phyloP scores from a whole-genome alignment of 2,888 invertebrate genomes.

The Nomada ferruginata region DNA sequence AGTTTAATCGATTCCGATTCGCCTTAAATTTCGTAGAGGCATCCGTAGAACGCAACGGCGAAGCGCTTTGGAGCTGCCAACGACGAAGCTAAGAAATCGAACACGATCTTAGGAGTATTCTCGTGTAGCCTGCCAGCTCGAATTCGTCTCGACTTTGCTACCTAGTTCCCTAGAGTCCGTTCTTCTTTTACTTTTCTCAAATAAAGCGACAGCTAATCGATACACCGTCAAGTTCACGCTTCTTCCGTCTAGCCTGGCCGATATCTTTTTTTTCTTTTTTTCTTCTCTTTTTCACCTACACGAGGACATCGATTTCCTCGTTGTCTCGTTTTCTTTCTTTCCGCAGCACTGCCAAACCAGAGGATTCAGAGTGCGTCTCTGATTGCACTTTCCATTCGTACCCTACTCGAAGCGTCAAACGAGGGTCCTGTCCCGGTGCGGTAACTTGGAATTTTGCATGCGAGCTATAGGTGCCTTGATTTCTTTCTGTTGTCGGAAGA shows the following conservation, averaged over 20 bases:
- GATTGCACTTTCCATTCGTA: too few species aligned
- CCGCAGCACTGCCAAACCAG: too few species aligned
- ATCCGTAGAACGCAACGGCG: not conserved
- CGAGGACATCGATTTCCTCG: not conserved
- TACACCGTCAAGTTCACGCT: conserved; percentile 68
- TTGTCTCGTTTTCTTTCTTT: not conserved
- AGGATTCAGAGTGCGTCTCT: too few species aligned
- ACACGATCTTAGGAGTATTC: conserved; percentile 80
- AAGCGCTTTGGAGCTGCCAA: not conserved
- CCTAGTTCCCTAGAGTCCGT: conserved; percentile 78
- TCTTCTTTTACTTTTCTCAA: conserved; percentile 83
- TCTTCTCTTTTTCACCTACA: too few species aligned
- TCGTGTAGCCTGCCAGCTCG: conserved; percentile 80
- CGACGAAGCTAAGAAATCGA: conserved; percentile 26
- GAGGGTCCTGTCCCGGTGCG: too few species aligned
- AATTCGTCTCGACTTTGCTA: conserved; percentile 71
- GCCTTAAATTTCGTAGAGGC: not conserved
- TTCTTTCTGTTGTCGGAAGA: too few species aligned
- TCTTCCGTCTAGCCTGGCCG: conserved; percentile 12
- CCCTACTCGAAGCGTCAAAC: too few species aligned
- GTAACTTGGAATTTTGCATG: too few species aligned
- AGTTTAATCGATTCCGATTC: too few species aligned
- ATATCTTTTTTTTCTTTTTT: conserved; percentile 6
- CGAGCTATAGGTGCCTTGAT: too few species aligned
- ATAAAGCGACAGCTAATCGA: conserved; percentile 83